These are phyloP conservation scores for Drosophila antonietae DNA, from an alignment of 2,888 invertebrate genomes.

Conservation along the genomic window DNA sequence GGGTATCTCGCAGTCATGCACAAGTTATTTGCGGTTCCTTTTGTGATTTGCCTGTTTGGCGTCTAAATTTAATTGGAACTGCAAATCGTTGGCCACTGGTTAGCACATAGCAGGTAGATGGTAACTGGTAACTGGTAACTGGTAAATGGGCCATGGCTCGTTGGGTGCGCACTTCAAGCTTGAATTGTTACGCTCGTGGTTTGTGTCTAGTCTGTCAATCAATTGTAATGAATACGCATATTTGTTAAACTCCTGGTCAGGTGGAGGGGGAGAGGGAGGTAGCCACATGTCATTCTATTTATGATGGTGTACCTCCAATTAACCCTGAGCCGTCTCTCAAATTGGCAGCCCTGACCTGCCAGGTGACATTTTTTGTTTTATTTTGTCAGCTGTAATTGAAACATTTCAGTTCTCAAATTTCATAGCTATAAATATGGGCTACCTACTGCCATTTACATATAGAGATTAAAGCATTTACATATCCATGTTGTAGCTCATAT, in stretches of 20 bases:
- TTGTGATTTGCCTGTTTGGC: conserved; percentile 39
- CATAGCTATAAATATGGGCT: not conserved
- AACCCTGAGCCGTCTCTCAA: conserved; percentile 72
- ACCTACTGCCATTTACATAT: not conserved
- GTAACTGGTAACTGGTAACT: conserved; percentile 58
- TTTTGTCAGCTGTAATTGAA: conserved; percentile 14
- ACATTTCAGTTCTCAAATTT: conserved; percentile 21
- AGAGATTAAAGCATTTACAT: conserved; percentile 1
- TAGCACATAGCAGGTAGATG: conserved; percentile 27
- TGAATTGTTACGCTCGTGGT: conserved; percentile 67
- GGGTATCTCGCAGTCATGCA: conserved; percentile 7
- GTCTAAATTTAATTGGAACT: conserved; percentile 59
- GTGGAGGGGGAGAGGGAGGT: no score
- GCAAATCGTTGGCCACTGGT: conserved; percentile 57
- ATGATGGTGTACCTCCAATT: conserved; percentile 47
- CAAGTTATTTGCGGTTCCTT: not conserved
- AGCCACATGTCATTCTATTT: conserved; percentile 11
- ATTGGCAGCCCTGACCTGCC: conserved; percentile 66
- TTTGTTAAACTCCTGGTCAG: conserved; percentile 50
- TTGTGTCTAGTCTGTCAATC: conserved; percentile 70
- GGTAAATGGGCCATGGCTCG: conserved; percentile 74
- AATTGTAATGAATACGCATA: conserved; percentile 78
- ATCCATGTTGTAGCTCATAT: not conserved
- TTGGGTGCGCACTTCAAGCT: conserved; percentile 72
- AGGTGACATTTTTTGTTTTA: conserved; percentile 28